A percentile compares a stretch with the other conserved stretches of the same genome.
phyloP scores from a whole-genome alignment of 2,888 invertebrate genomes.

The Osedax frankpressi region DNA sequence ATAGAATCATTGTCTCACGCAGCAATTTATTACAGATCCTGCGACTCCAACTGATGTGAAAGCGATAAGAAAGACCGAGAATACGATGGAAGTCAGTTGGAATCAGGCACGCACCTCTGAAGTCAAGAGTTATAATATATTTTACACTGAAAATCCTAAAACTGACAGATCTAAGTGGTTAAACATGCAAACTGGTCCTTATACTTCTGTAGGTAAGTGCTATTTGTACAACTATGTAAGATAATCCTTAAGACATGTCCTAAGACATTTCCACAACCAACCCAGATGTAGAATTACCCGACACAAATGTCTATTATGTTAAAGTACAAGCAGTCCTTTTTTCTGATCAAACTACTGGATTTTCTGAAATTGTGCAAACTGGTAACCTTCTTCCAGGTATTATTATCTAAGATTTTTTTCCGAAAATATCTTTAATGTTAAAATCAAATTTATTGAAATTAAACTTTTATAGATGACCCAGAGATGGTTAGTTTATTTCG shows the following conservation, averaged over 20 bases:
- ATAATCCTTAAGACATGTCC: no score
- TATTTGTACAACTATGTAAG: no score
- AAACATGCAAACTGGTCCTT: constrained; percentile 33
- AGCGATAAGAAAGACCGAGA: constrained; percentile 84
- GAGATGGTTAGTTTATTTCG: constrained; percentile 28
- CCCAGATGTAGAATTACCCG: neutral
- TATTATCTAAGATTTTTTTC: no score
- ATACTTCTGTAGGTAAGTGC: constrained; percentile 15
- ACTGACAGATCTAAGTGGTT: constrained; percentile 39
- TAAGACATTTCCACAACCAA: no score
- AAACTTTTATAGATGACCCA: constrained; percentile 26
- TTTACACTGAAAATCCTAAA: constrained; percentile 35
- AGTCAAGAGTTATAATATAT: constrained; percentile 41
- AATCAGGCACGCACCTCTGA: constrained; percentile 50
- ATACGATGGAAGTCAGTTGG: constrained; percentile 65
- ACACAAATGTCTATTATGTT: neutral
- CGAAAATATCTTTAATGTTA: no score
- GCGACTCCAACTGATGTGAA: constrained; percentile 82
- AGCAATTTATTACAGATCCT: constrained; percentile 58
- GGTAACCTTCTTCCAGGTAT: neutral
- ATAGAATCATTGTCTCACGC: neutral
- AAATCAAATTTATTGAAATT: no score
- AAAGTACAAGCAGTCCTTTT: constrained; percentile 37
- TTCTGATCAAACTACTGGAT: constrained; percentile 26
- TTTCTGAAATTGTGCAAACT: neutral